Base-by-base conservation (phyloP, 2,888 invertebrate species). In the Rhamphomyia laevipes region DNA sequence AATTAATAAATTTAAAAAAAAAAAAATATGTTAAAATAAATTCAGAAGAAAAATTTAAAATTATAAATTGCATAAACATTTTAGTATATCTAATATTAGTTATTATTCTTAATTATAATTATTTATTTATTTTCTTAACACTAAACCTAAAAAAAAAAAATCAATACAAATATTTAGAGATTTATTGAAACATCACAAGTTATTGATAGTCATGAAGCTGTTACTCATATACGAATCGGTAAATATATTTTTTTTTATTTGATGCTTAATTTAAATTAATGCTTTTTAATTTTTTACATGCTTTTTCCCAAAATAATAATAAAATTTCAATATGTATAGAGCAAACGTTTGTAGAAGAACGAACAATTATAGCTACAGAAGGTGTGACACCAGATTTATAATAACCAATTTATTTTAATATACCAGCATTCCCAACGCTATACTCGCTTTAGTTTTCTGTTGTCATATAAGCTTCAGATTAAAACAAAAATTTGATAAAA, bases 201-300 rank as follows among this genome's bases (percentile, higher is more conserved):
- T 31, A 64, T 65, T 54, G 64, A 68, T 58, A 63, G 62, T 60
- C 62, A 65, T 54, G 67, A 67, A 59, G 67, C 69, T 43, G 56
- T 69, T 52, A 67, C 67, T 47, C 68, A 68, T 58, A 66, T 68
- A 15, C 66, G 67, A 63, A 66, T 69, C 54, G 67, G 69, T 70
- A 63, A 63, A 67, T 51, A 54, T 47, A 43, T 31, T 12, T 31
- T 35, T 27, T 21, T 18, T 3, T 21, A 37, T 31, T 42, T n/a
- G 31, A n/a, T n/a, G 13, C 21, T 17, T 43, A 16, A 31, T 27
- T 33, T 33, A 10, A n/a, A n/a, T n/a, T 35, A 35, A n/a, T 35
- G 35, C n/a, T 35, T 13, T 30, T 9, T 35, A 5, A n/a, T 35
- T n/a, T 35, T 35, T 35, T 35, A n/a, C n/a, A 13, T 37, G 46